Base-by-base conservation (phyloP, 2,888 invertebrate species). In the Philopedon plagiatum region DNA sequence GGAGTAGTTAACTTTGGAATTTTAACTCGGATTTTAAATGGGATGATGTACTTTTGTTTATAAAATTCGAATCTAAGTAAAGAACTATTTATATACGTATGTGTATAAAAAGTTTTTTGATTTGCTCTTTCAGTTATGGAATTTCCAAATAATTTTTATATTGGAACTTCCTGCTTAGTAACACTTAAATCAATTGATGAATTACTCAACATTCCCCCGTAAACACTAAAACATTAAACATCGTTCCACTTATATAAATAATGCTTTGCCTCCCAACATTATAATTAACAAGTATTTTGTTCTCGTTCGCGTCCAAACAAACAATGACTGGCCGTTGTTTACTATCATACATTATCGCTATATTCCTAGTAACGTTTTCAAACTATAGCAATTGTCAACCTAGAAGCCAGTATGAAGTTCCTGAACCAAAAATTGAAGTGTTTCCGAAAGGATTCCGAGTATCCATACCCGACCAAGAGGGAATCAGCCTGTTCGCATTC, bases 401-500 rank as follows among this genome's bases (percentile, higher is more conserved):
- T 23, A 46, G 15, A 11, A 2, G 1, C 7, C 5, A 29, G 0
- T 83, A 83, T 71, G 69, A 69, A n/a, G 78, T 86, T 18, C 85
- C 86, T 0, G 74, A 78, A 57, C 83, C 85, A 1, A 80, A 73
- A 66, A 80, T 87, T n/a, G 79, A 83, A 73, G 76, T 82, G 9
- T 77, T 85, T 34, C 75, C 74, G n/a, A 78, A 76, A 64, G 86
- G 86, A n/a, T 79, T 87, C 67, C 78, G 82, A 58, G 81, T 86
- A 13, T 85, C 84, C 44, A 85, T 87, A 74, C 85, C 85, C 13
- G 85, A 86, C 68, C 80, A 80, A 70, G 70, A 78, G 1, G 87
- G 85, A 8, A 73, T 87, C 0, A 76, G 80, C 58, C 73, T 86
- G 58, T 86, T 87, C 75, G 85, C 85, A 0, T 86, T 87, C 75